Conservation (phyloP, 2,113 vertebrate genomes). For the Rhipidura dahli region DNA sequence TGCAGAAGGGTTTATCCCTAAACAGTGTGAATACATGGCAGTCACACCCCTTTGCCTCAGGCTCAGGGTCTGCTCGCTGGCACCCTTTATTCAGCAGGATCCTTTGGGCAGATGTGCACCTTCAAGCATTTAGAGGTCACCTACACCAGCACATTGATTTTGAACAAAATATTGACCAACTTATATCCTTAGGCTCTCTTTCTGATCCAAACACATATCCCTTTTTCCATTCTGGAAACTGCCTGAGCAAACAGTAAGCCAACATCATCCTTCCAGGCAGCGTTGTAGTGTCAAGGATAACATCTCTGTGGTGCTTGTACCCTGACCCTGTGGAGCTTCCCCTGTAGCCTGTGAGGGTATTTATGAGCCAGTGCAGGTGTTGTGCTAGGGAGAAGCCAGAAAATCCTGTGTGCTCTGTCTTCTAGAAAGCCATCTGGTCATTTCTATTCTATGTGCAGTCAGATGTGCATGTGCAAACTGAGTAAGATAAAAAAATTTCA, state of each 20-base stretch:
- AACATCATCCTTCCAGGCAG: background rate
- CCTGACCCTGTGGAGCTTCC: background rate
- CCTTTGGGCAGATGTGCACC: background rate
- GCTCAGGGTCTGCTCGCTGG: background rate
- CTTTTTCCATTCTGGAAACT: background rate
- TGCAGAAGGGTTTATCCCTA: background rate
- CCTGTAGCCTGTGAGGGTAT: background rate
- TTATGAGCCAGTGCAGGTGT: background rate
- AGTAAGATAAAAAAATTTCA: background rate
- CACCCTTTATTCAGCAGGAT: background rate
- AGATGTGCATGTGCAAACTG: background rate
- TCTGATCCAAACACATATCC: background rate
- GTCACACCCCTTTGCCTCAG: accelerated
- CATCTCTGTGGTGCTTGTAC: accelerated
- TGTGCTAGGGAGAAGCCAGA: background rate
- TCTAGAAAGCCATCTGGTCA: background rate
- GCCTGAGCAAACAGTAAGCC: background rate
- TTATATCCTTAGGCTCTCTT: accelerated
- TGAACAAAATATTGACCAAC: background rate
- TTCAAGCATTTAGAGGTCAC: background rate
- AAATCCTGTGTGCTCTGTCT: background rate
- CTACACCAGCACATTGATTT: background rate
- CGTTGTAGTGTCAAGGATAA: background rate
- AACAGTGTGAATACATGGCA: accelerated
- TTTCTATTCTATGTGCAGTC: background rate